Evolutionary conservation across 2,113 vertebrate species (phyloP), one percentile per base, ranked within the genome.

Genomic region (Eubucco bourcierii): DNA sequence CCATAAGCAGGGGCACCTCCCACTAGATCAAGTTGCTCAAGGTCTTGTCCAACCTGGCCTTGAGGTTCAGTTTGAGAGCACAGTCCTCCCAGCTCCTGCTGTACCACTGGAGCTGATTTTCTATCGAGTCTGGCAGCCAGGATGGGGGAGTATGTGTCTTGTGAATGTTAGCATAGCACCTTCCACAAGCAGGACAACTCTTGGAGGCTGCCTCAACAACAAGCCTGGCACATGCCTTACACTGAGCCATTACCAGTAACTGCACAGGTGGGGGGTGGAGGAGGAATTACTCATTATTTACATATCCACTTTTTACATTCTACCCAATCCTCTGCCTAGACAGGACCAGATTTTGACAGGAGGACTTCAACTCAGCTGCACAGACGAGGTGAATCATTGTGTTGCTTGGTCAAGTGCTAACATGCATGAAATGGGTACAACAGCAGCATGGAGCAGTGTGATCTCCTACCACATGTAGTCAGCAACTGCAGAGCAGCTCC

Each of bases 391-490:
- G 16, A 14, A 37, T 16, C 3, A 3, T 27, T 15, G 34, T 6
- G 5, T 18, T 27, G 15, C 5, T 21, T 10, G 21, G 37, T 1
- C 50, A 59, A 20, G 56, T 2, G 29, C 34, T 34, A 17, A 18
- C 2, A 2, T 1, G 34, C 4, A 6, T 10, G 7, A 9, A 11
- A 10, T 2, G 2, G 0, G 15, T 5, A 9, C 28, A 2, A 6
- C 14, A 34, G 70, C 1, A 66, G 46, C 70, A 16, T 2, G 9
- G 1, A 31, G 59, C 2, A 81, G 13, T 29, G 14, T 0, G 1
- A 55, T 15, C 31, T 29, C 60, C 80, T 10, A 1, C 34, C 77
- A 3, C 56, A 23, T 39, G 10, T 39, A 47, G 15, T 1, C 52
- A 12, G 5, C 41, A 47, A 7, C 12, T 12, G n/a, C 53, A 31